Percentiles rank a stretch among this genome's conserved stretches.
phyloP scores from a whole-genome alignment of 2,888 invertebrate species.

The Bellardia bayeri region DNA sequence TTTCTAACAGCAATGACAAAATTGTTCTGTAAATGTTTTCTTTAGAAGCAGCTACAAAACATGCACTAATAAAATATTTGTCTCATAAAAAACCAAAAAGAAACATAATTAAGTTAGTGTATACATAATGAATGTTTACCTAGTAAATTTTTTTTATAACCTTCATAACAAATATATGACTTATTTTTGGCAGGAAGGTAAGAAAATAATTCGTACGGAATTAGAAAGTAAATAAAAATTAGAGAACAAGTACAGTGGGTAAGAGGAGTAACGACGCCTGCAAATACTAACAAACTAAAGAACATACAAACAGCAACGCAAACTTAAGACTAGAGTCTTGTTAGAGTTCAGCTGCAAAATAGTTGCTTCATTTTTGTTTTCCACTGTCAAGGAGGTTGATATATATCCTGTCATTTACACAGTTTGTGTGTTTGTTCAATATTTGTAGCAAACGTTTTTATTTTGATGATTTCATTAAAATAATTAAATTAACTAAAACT shows the following conservation, averaged over 20 bases:
- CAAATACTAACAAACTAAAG: not conserved
- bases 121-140: constrained; percentile 24
- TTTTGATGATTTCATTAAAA: constrained; percentile 69
- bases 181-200: constrained; percentile 1
- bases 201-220: not conserved
- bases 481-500: constrained; percentile 68
- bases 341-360: too few relatives aligned
- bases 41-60: not conserved
- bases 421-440: not conserved
- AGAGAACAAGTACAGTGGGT: not conserved
- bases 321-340: too few relatives aligned
- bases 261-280: not conserved
- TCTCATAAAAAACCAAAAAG: constrained; percentile 28
- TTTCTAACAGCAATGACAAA: constrained; percentile 23
- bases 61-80: constrained; percentile 3
- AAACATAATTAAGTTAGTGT: constrained; percentile 1
- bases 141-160: constrained; percentile 32
- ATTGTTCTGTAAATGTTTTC: not conserved
- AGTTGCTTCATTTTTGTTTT: too few relatives aligned
- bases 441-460: constrained; percentile 25
- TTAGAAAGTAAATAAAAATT: constrained; percentile 26
- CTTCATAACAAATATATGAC: constrained; percentile 56
- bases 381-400: too few relatives aligned
- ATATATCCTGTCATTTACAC: not conserved
- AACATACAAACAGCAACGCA: too few relatives aligned